Base-by-base conservation (phyloP, 1,140 invertebrate genomes). In the Chlorops oryzae region DNA sequence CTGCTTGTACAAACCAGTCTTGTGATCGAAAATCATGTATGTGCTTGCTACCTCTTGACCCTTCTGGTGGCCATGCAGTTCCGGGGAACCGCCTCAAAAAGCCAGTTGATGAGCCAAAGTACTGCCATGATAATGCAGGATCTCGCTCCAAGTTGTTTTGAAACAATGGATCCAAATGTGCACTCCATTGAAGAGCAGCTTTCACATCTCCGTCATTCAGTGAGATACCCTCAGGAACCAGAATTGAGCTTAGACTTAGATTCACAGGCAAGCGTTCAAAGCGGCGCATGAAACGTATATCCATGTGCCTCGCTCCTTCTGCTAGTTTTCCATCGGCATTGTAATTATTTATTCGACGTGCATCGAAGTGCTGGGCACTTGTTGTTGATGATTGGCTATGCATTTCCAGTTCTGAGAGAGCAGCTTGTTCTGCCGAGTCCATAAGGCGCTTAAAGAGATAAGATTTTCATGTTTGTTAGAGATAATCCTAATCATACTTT, bases 31-130 rank as follows among this genome's bases (percentile, higher is more conserved):
- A 92, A 71, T 96, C 92, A 73, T 92, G 89, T 46, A 93, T 80
- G 51, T 89, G 85, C 25, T 86, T 78, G 12, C 79, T 76, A 52
- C 78, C 78, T 56, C 77, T 73, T 22, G 77, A 74, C 6, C 74
- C 81, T 46, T 82, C 79, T 7, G 84, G 80, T 21, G 84, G 84
- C 87, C 86, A 88, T 15, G 85, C 82, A 41, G 84, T 85, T 22
- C 92, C 92, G 70, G 94, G 95, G 78, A 92, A 96, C 59, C 92
- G 81, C 58, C 94, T 78, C 62, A 98, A 80, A 72, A 96, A 96
- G 27, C 95, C 94, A 2, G 83, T 80, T 28, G 89, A 86, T 43
- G 90, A 93, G 44, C 94, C 93, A 74, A 95, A 97, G 75, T 94
- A 98, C 75, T 98, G 95, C 93, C 92, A 97, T 17, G 90, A 87